Conservation (phyloP, 2,888 invertebrate species). For the Drosophila mimetica region DNA sequence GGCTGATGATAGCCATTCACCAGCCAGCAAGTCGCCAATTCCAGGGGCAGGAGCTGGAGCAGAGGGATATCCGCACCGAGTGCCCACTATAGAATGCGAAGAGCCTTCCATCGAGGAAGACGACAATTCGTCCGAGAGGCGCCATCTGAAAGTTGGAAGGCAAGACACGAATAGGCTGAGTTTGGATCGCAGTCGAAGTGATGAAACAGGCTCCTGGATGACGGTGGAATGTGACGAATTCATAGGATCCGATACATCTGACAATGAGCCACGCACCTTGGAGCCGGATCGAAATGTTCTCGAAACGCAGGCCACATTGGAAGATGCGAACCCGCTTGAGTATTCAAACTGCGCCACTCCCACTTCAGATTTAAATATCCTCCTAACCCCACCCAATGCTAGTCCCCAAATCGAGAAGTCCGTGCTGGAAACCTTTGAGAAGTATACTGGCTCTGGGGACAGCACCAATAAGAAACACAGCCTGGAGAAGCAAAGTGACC, state of each 20-base stretch:
- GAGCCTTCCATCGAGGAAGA: constrained; percentile 84
- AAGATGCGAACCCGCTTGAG: constrained; percentile 86
- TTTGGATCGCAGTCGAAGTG: constrained; percentile 86
- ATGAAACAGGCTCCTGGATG: constrained; percentile 89
- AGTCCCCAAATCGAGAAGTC: constrained; percentile 86
- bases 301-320: constrained; percentile 87
- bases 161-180: constrained; percentile 82
- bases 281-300: constrained; percentile 83
- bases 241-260: constrained; percentile 88
- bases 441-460: constrained; percentile 66
- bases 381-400: constrained; percentile 87
- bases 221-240: constrained; percentile 89
- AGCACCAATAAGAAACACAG: constrained; percentile 86
- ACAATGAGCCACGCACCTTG: constrained; percentile 84
- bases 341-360: constrained; percentile 84
- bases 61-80: constrained; percentile 80
- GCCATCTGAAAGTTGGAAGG: constrained; percentile 80
- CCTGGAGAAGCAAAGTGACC: constrained; percentile 86
- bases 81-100: constrained; percentile 85
- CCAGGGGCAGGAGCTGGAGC: constrained; percentile 62
- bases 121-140: constrained; percentile 81
- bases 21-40: constrained; percentile 83
- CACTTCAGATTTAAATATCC: constrained; percentile 85
- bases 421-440: constrained; percentile 81
- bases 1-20: constrained; percentile 89